These are phyloP conservation scores for Hyles euphorbiae DNA, from an alignment of 1,140 invertebrate genomes.

Conservation along the genomic window DNA sequence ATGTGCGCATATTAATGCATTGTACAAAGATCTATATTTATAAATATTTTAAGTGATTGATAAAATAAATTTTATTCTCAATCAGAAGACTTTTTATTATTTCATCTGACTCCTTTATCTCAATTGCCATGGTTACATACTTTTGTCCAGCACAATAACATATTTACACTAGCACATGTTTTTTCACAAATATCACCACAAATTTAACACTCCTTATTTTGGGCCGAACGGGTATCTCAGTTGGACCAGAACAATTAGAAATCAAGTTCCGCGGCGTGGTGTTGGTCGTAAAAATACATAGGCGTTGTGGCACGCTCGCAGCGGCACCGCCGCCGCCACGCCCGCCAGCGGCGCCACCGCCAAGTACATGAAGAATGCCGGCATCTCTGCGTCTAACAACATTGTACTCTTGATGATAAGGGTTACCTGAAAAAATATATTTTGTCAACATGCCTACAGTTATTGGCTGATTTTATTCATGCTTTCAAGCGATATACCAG, in stretches of 20 bases:
- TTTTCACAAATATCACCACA: too few relatives aligned
- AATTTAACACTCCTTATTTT: too few relatives aligned
- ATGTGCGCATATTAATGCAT: constrained; percentile 57
- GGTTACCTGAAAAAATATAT: constrained; percentile 26
- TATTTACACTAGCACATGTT: too few relatives aligned
- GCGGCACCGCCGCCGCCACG: constrained; percentile 33
- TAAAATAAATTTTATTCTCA: constrained; percentile 73
- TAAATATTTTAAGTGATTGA: constrained; percentile 73
- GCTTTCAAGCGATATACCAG: too few relatives aligned
- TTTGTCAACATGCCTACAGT: too few relatives aligned
- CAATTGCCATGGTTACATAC: neutral
- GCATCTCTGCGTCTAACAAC: constrained; percentile 37
- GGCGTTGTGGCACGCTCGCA: constrained; percentile 42
- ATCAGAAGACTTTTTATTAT: constrained; percentile 29
- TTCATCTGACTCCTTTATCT: neutral
- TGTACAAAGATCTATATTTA: constrained; percentile 74
- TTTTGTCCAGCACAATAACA: too few relatives aligned
- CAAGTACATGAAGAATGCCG: constrained; percentile 24
- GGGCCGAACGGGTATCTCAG: too few relatives aligned
- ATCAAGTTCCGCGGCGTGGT: constrained; percentile 11
- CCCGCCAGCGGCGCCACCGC: constrained; percentile 31
- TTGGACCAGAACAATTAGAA: too few relatives aligned
- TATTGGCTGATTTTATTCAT: too few relatives aligned
- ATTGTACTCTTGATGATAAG: constrained; percentile 32
- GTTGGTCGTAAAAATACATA: constrained; percentile 24